Evolutionary conservation across 2,888 invertebrate genomes (phyloP).

Genomic region (Thera obeliscata): DNA sequence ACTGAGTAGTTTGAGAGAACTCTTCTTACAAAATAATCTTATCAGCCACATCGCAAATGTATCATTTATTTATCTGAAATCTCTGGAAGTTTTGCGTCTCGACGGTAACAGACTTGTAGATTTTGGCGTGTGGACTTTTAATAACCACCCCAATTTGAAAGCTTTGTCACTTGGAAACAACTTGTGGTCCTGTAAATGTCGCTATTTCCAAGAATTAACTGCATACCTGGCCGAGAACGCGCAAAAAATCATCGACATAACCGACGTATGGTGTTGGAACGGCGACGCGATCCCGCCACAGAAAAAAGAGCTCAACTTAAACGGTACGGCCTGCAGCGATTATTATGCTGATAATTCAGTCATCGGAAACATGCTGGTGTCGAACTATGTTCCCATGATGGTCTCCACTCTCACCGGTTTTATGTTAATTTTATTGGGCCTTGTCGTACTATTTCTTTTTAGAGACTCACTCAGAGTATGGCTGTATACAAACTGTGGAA

Average conservation of each 20-base stretch:
- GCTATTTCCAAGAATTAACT: conserved; percentile 93
- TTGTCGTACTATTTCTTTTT: conserved; percentile 92
- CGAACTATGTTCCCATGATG: conserved; percentile 93
- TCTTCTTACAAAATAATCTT: conserved; percentile 94
- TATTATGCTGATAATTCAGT: conserved; percentile 93
- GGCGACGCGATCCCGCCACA: conserved; percentile 89
- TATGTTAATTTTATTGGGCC: conserved; percentile 89
- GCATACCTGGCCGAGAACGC: conserved; percentile 93
- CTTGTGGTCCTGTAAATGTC: conserved; percentile 95
- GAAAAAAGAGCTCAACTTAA: conserved; percentile 91
- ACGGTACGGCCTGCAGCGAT: conserved; percentile 94
- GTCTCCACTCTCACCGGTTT: conserved; percentile 91
- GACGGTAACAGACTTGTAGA: conserved; percentile 93
- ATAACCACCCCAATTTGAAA: conserved; percentile 87
- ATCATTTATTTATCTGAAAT: conserved; percentile 90
- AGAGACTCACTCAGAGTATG: conserved; percentile 94
- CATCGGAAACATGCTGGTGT: conserved; percentile 91
- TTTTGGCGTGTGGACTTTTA: conserved; percentile 92
- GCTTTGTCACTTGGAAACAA: conserved; percentile 93
- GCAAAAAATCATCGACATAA: conserved; percentile 90
- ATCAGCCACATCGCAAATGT: conserved; percentile 91
- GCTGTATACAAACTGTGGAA: conserved; percentile 94
- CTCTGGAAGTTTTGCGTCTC: conserved; percentile 91
- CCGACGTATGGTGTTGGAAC: conserved; percentile 92
- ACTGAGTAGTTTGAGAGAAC: conserved; percentile 90